A percentile compares a stretch with the other conserved stretches of the same genome.
Conservation (phyloP, 2,113 vertebrate genomes). For the Poeciliopsis retropinna region DNA sequence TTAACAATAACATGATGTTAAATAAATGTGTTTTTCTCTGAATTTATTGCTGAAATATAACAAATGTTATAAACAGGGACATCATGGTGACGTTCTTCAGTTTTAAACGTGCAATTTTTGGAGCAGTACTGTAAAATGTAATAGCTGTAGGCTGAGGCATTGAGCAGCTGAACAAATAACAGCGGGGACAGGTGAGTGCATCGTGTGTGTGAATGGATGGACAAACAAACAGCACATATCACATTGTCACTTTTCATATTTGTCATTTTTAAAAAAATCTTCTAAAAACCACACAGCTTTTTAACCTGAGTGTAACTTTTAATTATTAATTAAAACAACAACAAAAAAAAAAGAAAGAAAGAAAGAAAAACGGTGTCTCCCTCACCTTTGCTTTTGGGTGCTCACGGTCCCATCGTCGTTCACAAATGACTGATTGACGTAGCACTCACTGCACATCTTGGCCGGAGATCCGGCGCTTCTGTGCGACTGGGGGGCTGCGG, state of each 20-base stretch:
- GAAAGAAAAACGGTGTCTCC: neutral
- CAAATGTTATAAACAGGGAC: neutral
- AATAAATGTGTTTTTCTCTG: neutral
- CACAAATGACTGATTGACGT: constrained; percentile 83
- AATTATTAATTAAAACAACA: neutral
- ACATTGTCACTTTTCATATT: neutral
- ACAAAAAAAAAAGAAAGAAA: no score
- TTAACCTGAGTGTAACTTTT: neutral
- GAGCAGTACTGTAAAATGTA: neutral
- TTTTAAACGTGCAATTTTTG: neutral
- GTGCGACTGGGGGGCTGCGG: constrained; percentile 62
- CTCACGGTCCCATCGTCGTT: constrained; percentile 81
- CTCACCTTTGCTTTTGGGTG: constrained; percentile 69
- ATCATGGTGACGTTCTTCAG: neutral
- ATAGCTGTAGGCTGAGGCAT: neutral
- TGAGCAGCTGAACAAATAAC: constrained; percentile 40
- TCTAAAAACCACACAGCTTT: neutral
- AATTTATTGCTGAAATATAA: no score
- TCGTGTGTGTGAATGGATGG: neutral
- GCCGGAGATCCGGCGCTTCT: constrained; percentile 51
- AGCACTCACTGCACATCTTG: constrained; percentile 76
- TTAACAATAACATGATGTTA: neutral
- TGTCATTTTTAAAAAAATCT: neutral
- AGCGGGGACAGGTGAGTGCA: constrained; percentile 14
- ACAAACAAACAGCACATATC: constrained; percentile 2